Conservation (phyloP, 1,140 invertebrate genomes). For the Pristionchus pacificus region DNA sequence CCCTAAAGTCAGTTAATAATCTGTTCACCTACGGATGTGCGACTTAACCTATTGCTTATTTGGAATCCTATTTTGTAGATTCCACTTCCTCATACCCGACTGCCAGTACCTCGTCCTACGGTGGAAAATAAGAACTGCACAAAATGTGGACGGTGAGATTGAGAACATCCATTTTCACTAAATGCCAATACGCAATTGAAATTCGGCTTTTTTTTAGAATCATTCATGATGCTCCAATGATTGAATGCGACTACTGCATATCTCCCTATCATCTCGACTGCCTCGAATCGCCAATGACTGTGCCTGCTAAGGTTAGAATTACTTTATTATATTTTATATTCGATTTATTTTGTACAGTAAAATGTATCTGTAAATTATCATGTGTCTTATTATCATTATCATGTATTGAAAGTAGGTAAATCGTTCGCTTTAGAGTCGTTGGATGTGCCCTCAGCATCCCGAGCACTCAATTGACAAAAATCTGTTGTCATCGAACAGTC, state of each 20-base stretch:
- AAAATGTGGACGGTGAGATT: conserved; percentile 28
- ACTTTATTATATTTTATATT: background rate
- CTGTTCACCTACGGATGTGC: conserved; percentile 21
- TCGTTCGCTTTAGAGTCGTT: conserved; percentile 56
- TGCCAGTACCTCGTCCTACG: conserved; percentile 26
- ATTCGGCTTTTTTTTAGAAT: conserved; percentile 63
- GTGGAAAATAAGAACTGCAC: conserved; percentile 18
- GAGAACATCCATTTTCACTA: conserved; percentile 19
- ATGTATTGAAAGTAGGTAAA: background rate
- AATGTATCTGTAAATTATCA: background rate
- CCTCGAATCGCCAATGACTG: conserved; percentile 81
- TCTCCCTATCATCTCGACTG: conserved; percentile 86
- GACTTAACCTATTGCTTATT: too few relatives aligned
- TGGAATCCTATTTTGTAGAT: too few relatives aligned
- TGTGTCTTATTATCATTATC: too few relatives aligned
- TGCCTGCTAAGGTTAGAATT: conserved; percentile 71
- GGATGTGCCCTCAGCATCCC: conserved; percentile 95
- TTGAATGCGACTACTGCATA: conserved; percentile 89
- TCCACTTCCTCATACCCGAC: conserved; percentile 15
- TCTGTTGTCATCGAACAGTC: background rate
- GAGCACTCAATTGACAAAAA: conserved; percentile 70
- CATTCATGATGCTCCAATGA: conserved; percentile 74
- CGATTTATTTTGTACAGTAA: too few relatives aligned
- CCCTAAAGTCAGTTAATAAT: conserved; percentile 17
- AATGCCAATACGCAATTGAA: conserved; percentile 24